Conservation (phyloP, 2,888 invertebrate species). For the Adineta ricciae region DNA sequence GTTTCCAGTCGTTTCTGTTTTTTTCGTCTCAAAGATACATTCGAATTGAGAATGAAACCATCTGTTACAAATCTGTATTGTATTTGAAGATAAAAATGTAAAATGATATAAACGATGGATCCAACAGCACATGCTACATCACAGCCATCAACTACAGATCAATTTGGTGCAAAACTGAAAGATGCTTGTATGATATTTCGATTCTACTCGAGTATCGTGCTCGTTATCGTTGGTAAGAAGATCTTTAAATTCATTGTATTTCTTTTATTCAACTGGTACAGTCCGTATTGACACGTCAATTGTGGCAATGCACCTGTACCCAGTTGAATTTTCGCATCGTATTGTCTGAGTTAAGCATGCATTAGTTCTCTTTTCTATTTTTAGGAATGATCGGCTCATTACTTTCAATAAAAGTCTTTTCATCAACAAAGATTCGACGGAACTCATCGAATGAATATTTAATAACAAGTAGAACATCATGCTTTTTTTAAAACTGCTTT, state of each 20-base stretch:
- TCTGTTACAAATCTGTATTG: background rate
- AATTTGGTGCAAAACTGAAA: background rate
- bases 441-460: slow-evolving; percentile 31
- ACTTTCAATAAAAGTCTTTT: slow-evolving; percentile 31
- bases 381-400: slow-evolving; percentile 29
- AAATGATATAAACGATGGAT: background rate
- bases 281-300: too few species aligned
- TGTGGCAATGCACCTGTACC: too few species aligned
- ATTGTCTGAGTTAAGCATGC: too few species aligned
- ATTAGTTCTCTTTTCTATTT: background rate
- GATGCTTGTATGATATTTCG: background rate
- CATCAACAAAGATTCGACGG: slow-evolving; percentile 27
- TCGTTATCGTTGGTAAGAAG: slow-evolving; percentile 3
- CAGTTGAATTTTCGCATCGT: too few species aligned
- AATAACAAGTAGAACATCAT: slow-evolving; percentile 26
- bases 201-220: slow-evolving; percentile 17
- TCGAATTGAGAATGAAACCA: too few species aligned
- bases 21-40: too few species aligned
- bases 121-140: background rate
- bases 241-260: background rate
- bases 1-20: too few species aligned
- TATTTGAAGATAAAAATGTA: background rate
- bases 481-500: too few species aligned
- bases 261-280: too few species aligned
- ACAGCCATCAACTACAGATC: background rate